phyloP scores from a whole-genome alignment of 2,113 vertebrate genomes.

The Dendrocopos noguchii region DNA sequence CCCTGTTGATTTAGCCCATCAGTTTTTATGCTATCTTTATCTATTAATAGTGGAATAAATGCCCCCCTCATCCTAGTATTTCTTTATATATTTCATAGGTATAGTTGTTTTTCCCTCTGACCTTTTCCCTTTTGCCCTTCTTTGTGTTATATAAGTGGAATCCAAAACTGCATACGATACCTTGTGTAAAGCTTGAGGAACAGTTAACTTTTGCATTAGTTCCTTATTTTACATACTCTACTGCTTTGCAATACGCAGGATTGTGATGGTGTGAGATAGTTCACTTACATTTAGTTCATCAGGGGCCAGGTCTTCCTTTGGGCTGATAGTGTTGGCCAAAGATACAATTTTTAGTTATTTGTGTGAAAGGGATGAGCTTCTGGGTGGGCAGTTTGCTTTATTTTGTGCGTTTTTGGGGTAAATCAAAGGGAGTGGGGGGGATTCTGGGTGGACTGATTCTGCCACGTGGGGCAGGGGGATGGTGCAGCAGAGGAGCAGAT shows the following conservation, averaged over 20 bases:
- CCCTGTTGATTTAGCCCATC: background rate
- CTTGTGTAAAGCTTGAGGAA: background rate
- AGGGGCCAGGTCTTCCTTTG: background rate
- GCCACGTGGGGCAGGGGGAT: no score
- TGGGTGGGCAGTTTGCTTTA: no score
- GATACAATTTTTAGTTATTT: background rate
- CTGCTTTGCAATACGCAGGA: background rate
- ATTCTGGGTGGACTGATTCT: no score
- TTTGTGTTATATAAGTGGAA: background rate
- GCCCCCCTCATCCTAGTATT: background rate
- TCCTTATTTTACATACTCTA: background rate
- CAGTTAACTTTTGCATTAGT: background rate
- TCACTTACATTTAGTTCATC: background rate
- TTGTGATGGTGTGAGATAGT: background rate
- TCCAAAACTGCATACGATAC: background rate
- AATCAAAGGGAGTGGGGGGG: no score
- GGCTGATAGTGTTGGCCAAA: background rate
- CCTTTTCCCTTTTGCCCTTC: background rate
- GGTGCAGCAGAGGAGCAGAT: no score
- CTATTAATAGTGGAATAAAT: background rate
- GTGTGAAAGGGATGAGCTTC: background rate
- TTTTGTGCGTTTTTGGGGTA: no score
- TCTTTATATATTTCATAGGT: background rate
- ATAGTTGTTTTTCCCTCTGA: background rate
- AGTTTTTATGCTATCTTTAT: background rate